These are phyloP conservation scores for Sarcophaga subvicina DNA, from an alignment of 2,888 invertebrate species.

Conservation along the genomic window DNA sequence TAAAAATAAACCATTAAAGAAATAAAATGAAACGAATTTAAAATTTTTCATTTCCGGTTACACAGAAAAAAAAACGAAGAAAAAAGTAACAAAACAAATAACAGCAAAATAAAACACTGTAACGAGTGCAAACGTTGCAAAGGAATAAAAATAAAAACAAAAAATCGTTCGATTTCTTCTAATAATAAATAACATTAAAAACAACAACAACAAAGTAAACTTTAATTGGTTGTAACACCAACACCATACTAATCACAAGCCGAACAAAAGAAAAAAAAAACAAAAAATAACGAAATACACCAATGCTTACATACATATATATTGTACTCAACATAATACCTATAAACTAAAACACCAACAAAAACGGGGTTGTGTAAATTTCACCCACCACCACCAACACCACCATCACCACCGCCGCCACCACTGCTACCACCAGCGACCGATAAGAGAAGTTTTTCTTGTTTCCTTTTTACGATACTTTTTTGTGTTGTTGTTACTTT, in stretches of 20 bases:
- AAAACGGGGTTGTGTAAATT: constrained; percentile 36
- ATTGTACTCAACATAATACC: not conserved
- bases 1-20: constrained; percentile 11
- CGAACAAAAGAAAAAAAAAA: not conserved
- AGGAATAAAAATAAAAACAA: constrained; percentile 10
- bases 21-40: constrained; percentile 49
- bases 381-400: constrained; percentile 11
- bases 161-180: not conserved
- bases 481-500: not conserved
- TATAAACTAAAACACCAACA: constrained; percentile 23
- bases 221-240: constrained; percentile 53
- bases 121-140: not conserved
- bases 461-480: no score
- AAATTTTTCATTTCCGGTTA: constrained; percentile 64
- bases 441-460: not conserved
- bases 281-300: constrained; percentile 8
- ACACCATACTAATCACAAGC: constrained; percentile 25
- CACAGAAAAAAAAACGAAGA: constrained; percentile 12
- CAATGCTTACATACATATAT: not conserved
- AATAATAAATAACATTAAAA: constrained; percentile 5
- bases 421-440: not conserved
- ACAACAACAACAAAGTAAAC: constrained; percentile 23
- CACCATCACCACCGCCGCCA: not conserved
- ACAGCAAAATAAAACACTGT: not conserved
- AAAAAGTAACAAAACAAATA: not conserved